These are phyloP conservation scores for Andricus grossulariae DNA, from an alignment of 1,140 invertebrate genomes.

Conservation along the genomic window DNA sequence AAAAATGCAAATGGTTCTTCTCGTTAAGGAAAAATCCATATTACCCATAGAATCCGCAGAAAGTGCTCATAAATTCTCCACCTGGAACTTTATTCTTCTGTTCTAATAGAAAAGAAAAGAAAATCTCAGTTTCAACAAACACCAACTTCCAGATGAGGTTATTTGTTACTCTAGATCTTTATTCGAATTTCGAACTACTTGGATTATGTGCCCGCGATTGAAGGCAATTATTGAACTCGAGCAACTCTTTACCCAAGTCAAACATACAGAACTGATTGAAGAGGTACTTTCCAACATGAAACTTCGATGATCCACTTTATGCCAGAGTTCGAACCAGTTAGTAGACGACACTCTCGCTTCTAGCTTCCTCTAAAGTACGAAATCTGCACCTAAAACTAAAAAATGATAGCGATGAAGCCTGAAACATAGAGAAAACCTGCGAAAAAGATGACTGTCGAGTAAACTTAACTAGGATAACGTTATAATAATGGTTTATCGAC, in stretches of 20 bases:
- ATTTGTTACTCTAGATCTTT: too few species aligned
- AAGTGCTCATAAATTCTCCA: too few species aligned
- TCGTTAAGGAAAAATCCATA: too few species aligned
- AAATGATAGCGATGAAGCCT: constrained; percentile 14
- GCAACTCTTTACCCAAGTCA: constrained; percentile 21
- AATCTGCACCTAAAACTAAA: constrained; percentile 10
- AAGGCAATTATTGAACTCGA: constrained; percentile 28
- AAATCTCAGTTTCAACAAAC: too few species aligned
- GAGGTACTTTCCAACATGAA: constrained; percentile 17
- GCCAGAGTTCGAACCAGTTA: constrained; percentile 19
- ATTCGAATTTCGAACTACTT: background rate
- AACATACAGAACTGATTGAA: constrained; percentile 23
- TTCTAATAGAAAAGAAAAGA: too few species aligned
- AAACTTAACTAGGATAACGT: constrained; percentile 12
- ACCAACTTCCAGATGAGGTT: too few species aligned
- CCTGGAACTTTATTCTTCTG: too few species aligned
- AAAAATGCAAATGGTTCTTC: too few species aligned
- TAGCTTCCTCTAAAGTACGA: constrained; percentile 8
- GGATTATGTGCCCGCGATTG: constrained; percentile 19
- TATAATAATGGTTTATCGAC: constrained; percentile 22
- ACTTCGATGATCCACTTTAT: constrained; percentile 31
- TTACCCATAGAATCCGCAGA: too few species aligned
- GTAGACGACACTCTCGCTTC: constrained; percentile 10
- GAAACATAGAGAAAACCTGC: background rate
- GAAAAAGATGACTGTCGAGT: constrained; percentile 1